Conservation (phyloP, 1,140 invertebrate species). For the Zaprionus inermis region DNA sequence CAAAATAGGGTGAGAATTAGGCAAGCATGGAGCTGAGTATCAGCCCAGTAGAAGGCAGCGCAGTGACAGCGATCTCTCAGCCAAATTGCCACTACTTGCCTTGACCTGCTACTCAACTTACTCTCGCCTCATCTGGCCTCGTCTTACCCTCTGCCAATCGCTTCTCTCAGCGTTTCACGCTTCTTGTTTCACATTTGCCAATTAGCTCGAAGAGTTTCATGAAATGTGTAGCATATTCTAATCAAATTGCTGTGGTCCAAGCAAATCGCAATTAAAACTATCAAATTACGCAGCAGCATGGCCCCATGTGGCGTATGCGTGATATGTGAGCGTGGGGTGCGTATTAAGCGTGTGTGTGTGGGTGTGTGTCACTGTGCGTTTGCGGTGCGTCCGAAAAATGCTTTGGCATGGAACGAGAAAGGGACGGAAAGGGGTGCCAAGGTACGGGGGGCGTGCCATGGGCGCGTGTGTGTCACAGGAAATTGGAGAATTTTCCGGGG, state of each 20-base stretch:
- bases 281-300: conserved; percentile 61
- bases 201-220: conserved; percentile 36
- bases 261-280: conserved; percentile 78
- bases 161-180: no score
- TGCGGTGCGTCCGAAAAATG: conserved; percentile 65
- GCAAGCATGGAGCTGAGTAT: not conserved
- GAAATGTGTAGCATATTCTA: conserved; percentile 41
- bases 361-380: conserved; percentile 50
- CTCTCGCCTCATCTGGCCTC: no score
- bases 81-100: not conserved
- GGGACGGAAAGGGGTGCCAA: not conserved
- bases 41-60: no score
- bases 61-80: no score
- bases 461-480: conserved; percentile 56
- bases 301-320: conserved; percentile 38
- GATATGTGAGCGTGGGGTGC: conserved; percentile 21
- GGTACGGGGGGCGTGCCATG: conserved; percentile 15
- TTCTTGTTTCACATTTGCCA: conserved; percentile 13
- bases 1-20: not conserved
- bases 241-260: conserved; percentile 49
- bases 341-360: conserved; percentile 7
- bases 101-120: not conserved
- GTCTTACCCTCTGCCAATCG: not conserved
- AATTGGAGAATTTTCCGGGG: conserved; percentile 56
- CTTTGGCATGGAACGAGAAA: conserved; percentile 28